phyloP scores from a whole-genome alignment of 1,140 invertebrate genomes.

The Stenopsyche tienmushanensis region DNA sequence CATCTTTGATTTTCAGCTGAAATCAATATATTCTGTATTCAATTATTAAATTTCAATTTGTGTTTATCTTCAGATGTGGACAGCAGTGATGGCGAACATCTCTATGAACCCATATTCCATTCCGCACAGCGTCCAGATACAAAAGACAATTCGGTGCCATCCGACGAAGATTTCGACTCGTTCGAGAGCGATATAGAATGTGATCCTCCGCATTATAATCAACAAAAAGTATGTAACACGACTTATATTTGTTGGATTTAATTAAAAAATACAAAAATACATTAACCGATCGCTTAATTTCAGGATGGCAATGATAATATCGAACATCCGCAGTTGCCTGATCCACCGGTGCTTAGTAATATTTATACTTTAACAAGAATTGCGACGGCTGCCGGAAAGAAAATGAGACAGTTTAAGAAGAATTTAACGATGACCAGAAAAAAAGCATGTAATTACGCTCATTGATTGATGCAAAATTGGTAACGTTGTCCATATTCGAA shows the following conservation, averaged over 20 bases:
- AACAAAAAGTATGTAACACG: not conserved
- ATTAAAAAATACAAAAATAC: not conserved
- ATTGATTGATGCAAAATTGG: no score
- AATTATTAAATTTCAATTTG: no score
- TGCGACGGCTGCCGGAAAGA: conserved; percentile 57
- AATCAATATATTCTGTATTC: no score
- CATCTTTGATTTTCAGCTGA: no score
- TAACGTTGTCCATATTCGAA: no score
- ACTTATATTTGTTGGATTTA: not conserved
- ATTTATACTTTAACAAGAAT: conserved; percentile 61
- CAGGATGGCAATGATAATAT: conserved; percentile 47
- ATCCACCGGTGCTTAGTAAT: conserved; percentile 56
- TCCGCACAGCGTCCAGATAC: conserved; percentile 14
- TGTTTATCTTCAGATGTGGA: conserved; percentile 47
- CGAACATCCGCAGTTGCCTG: conserved; percentile 58
- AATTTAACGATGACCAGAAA: conserved; percentile 53
- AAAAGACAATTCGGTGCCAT: conserved; percentile 33
- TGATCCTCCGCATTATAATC: conserved; percentile 43
- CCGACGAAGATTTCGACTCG: conserved; percentile 61
- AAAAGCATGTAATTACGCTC: conserved; percentile 45
- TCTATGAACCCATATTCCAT: conserved; percentile 59
- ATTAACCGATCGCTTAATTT: not conserved
- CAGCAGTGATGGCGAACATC: conserved; percentile 60
- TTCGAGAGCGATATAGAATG: conserved; percentile 64
- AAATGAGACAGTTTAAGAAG: conserved; percentile 53